Evolutionary conservation across 2,888 invertebrate genomes (phyloP), one percentile per base, ranked within the genome.

Genomic region (Drosophila anomalata): DNA sequence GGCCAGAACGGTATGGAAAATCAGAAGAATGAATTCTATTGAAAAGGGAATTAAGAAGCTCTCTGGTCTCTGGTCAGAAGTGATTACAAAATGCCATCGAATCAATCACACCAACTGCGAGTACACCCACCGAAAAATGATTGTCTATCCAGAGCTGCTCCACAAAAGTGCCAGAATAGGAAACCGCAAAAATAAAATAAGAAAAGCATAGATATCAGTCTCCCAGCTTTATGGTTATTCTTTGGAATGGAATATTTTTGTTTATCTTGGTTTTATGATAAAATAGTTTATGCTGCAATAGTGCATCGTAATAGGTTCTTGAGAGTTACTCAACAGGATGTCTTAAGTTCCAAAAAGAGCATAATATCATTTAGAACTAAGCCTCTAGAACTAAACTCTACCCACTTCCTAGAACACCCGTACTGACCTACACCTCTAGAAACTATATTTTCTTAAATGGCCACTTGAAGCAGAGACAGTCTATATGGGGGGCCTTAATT

Each of bases 21-120:
- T 31, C 26, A 44, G 58, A 59, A 70, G 58, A 70, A 73, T 58
- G 52, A 59, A 46, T 73, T 75, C 69, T 44, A 65, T 69, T 69
- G 61, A 73, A 73, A 60, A 58, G 14, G 17, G 42, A 47, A 58
- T 62, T 54, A 57, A 46, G 41, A 24, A 46, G 17, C 48, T 72
- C 48, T 42, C 14, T 17, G 17, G 17, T 17, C 44, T 72, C 48
- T 17, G 17, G 17, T 46, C 12, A 33, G 14, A 44, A 41, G 53
- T 56, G 63, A 75, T 73, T 66, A 75, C 61, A 62, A 65, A 69
- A 73, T 65, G 51, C 14, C 44, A 46, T 22, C 9, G 59, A 59
- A 44, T 31, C 26, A 20, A 20, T 17, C 47, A 41, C 53, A n/a
- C 57, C 14, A 2, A 52, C 29, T 29, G 1, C 17, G 17, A 17